These are phyloP conservation scores for Allygus modestus DNA, from an alignment of 2,888 invertebrate species.

Conservation along the genomic window DNA sequence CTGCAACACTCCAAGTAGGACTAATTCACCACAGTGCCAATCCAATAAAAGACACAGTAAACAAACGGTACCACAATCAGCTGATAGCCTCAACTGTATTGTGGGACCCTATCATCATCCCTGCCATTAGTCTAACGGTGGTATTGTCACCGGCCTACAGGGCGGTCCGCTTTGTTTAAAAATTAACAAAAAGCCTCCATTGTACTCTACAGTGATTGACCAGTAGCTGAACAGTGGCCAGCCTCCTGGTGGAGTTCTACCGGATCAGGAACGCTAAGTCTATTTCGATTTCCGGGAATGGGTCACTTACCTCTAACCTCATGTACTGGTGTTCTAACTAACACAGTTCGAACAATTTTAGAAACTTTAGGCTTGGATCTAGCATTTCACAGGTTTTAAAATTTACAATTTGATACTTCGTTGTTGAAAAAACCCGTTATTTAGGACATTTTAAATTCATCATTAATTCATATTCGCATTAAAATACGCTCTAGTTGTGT, in stretches of 20 bases:
- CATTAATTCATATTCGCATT: too few relatives aligned
- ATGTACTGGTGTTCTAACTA: too few relatives aligned
- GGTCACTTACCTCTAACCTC: neutral
- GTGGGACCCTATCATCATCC: neutral
- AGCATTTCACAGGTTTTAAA: too few relatives aligned
- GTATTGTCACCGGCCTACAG: neutral
- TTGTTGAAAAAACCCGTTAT: too few relatives aligned
- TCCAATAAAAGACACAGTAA: slow-evolving; percentile 15
- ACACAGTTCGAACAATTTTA: too few relatives aligned
- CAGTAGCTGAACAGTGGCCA: neutral
- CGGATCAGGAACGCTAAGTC: neutral
- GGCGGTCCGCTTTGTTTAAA: slow-evolving; percentile 31
- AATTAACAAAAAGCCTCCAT: slow-evolving; percentile 5
- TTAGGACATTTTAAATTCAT: too few relatives aligned
- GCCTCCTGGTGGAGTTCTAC: neutral
- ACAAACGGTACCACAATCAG: slow-evolving; percentile 37
- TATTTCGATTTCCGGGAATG: neutral
- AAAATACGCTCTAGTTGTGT: too few relatives aligned
- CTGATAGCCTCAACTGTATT: neutral
- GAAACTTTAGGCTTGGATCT: too few relatives aligned
- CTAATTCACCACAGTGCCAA: slow-evolving; percentile 26
- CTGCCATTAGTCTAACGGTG: slow-evolving; percentile 8
- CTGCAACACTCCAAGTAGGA: neutral
- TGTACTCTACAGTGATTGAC: neutral
- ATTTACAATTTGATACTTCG: too few relatives aligned